Evolutionary conservation across 2,888 invertebrate genomes (phyloP).

Genomic region (Drosophila maculinotata): DNA sequence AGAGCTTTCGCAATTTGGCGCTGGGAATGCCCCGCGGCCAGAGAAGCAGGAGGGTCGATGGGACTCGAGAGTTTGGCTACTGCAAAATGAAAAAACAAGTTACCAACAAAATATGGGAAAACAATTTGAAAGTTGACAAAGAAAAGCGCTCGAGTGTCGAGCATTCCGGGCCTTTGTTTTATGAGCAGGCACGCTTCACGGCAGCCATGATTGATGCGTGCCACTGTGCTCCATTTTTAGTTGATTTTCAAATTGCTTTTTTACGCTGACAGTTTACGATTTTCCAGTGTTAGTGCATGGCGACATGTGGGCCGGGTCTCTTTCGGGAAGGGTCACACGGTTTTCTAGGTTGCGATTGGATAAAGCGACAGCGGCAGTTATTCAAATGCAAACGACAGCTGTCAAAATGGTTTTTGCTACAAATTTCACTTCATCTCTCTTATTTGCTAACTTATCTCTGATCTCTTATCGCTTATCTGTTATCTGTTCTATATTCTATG

Average conservation of each 20-base stretch:
- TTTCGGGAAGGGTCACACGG: neutral
- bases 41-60: neutral
- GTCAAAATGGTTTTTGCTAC: conserved; percentile 72
- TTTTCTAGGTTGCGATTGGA: conserved; percentile 17
- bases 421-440: conserved; percentile 57
- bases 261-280: conserved; percentile 75
- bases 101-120: conserved; percentile 68
- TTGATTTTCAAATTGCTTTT: conserved; percentile 79
- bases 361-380: conserved; percentile 67
- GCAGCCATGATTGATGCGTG: conserved; percentile 72
- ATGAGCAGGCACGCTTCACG: conserved; percentile 63
- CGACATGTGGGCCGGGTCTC: neutral
- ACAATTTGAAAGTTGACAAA: conserved; percentile 75
- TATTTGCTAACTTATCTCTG: conserved; percentile 10
- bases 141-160: conserved; percentile 57
- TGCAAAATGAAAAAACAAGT: conserved; percentile 18
- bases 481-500: conserved; percentile 2
- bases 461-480: no score
- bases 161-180: conserved; percentile 65
- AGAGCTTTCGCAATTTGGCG: conserved; percentile 45
- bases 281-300: conserved; percentile 36
- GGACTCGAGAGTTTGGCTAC: neutral
- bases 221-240: conserved; percentile 62
- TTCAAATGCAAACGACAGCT: conserved; percentile 82
- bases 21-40: conserved; percentile 12